Conservation (phyloP, 64 coral and sea anemone genomes). For the Actinia equina region DNA sequence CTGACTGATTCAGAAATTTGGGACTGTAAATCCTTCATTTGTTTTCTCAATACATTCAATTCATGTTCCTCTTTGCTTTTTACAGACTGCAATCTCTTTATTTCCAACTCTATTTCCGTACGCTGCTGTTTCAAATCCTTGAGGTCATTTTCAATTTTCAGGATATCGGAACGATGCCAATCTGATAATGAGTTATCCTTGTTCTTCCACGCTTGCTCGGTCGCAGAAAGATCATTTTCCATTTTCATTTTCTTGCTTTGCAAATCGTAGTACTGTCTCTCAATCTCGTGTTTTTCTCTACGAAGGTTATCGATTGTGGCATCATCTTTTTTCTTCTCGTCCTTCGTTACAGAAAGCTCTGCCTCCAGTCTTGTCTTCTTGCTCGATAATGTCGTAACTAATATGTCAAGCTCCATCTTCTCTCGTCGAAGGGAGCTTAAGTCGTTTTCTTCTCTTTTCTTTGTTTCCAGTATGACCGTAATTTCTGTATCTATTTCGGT, state of each 20-base stretch:
- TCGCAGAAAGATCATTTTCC: slow-evolving; percentile 52
- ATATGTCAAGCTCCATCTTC: slow-evolving; percentile 63
- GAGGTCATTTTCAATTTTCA: slow-evolving; percentile 36
- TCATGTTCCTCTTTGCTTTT: slow-evolving; percentile 57
- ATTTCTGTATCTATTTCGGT: slow-evolving; percentile 66
- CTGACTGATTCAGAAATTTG: slow-evolving; percentile 7
- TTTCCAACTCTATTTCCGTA: slow-evolving; percentile 45
- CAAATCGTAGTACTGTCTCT: slow-evolving; percentile 57
- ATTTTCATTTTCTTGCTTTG: slow-evolving; percentile 51
- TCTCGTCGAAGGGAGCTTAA: slow-evolving; percentile 41
- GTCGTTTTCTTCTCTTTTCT: slow-evolving; percentile 51
- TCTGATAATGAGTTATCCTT: slow-evolving; percentile 26
- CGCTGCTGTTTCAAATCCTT: slow-evolving; percentile 42
- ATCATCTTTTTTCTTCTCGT: slow-evolving; percentile 64
- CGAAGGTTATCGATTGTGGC: slow-evolving; percentile 48
- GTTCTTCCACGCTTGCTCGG: slow-evolving; percentile 43
- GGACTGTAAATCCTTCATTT: slow-evolving; percentile 64
- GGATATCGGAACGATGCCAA: slow-evolving; percentile 9
- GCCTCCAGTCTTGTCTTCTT: slow-evolving; percentile 76
- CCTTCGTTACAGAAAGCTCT: slow-evolving; percentile 47
- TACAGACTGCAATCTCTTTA: slow-evolving; percentile 28
- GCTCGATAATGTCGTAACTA: slow-evolving; percentile 46
- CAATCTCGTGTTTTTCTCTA: slow-evolving; percentile 66
- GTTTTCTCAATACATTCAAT: slow-evolving; percentile 36
- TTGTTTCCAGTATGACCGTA: slow-evolving; percentile 33